Evolutionary conservation across 2,113 vertebrate species (phyloP).

Genomic region (Neoarius graeffei): DNA sequence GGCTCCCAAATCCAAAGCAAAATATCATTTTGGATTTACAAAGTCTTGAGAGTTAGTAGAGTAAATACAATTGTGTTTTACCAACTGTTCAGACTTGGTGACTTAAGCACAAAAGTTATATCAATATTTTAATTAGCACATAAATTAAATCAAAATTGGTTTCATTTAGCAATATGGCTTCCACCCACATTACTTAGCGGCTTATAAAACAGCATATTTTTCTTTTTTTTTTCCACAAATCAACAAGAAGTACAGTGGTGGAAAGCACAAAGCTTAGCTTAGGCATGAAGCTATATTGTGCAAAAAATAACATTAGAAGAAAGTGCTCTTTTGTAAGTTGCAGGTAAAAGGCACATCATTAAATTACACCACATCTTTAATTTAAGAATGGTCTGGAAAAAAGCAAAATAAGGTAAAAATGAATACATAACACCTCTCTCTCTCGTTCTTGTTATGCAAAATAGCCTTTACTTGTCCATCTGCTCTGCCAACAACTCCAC

Average conservation of each 20-base stretch:
- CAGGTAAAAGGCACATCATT: background rate
- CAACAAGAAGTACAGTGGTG: background rate
- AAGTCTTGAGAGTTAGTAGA: background rate
- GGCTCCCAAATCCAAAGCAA: background rate
- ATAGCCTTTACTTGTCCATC: slow-evolving; percentile 22
- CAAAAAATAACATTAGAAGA: background rate
- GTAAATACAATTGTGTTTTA: background rate
- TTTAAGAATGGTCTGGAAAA: background rate
- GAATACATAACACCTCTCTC: background rate
- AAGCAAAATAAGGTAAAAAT: background rate
- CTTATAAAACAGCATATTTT: background rate
- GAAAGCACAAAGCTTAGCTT: background rate
- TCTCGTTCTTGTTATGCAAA: slow-evolving; percentile 18
- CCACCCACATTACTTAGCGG: background rate
- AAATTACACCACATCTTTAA: background rate
- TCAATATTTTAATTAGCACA: background rate
- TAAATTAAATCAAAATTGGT: background rate
- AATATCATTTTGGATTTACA: background rate
- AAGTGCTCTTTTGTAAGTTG: background rate
- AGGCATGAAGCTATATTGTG: background rate
- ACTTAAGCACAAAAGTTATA: background rate
- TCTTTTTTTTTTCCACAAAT: background rate
- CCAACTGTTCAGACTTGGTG: no score
- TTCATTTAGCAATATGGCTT: background rate
- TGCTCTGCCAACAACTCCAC: slow-evolving; percentile 26